A percentile compares a stretch with the other conserved stretches of the same genome.
Evolutionary conservation across 1,140 invertebrate species (phyloP).

Genomic region (Leptinotarsa undecemlineata): DNA sequence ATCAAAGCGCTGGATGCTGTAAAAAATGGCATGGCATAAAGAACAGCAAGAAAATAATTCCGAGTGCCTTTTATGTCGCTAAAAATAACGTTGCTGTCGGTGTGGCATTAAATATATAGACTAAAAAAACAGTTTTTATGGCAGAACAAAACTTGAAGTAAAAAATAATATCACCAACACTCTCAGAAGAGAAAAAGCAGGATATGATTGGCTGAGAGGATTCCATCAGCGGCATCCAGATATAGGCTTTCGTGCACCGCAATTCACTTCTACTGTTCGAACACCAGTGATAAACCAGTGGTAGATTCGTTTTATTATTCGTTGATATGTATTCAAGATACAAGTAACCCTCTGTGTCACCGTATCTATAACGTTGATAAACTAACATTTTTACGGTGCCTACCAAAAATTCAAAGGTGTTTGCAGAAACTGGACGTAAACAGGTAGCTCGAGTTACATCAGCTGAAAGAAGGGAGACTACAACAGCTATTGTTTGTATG

Average conservation of each 20-base stretch:
- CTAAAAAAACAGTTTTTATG: not conserved
- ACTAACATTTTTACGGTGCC: not conserved
- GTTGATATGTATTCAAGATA: not conserved
- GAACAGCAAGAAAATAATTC: not conserved
- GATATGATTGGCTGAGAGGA: not conserved
- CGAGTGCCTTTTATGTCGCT: not conserved
- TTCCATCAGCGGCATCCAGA: not conserved
- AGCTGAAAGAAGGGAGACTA: not conserved
- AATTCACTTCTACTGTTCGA: not conserved
- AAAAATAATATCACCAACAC: not conserved
- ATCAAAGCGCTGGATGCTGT: not conserved
- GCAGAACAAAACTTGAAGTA: not conserved
- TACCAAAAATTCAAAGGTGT: not conserved
- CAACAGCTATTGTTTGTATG: too few species aligned
- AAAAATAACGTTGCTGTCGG: not conserved
- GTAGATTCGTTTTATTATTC: not conserved
- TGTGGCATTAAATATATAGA: not conserved
- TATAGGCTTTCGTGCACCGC: not conserved
- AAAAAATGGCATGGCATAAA: not conserved
- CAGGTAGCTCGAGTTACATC: not conserved
- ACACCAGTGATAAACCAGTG: not conserved
- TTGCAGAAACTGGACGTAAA: too few species aligned
- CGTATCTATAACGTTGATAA: not conserved
- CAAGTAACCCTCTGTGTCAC: not conserved
- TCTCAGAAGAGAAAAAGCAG: not conserved